A percentile compares a stretch with the other conserved stretches of the same genome.
These are phyloP conservation scores for Microhierax caerulescens DNA, from an alignment of 2,797 vertebrate species.

Conservation along the genomic window DNA sequence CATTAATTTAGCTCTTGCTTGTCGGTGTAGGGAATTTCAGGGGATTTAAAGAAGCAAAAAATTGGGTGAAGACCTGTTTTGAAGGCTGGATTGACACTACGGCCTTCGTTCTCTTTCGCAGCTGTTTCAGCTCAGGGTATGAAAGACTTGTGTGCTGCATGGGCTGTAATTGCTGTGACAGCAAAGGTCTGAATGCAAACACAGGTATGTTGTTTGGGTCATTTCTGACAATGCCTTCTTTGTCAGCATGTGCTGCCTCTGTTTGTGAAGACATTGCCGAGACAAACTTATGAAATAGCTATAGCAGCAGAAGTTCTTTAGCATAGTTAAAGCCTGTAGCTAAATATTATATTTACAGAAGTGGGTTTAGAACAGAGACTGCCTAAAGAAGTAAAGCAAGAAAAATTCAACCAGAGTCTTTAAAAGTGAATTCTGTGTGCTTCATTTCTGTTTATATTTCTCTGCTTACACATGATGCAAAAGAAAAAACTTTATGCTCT, in stretches of 20 bases:
- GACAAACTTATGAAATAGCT: neutral
- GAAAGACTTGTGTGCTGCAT: neutral
- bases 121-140: neutral
- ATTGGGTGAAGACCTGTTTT: neutral
- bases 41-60: neutral
- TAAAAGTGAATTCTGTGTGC: neutral
- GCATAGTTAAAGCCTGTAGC: neutral
- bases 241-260: neutral
- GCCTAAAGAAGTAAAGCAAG: neutral
- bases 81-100: neutral
- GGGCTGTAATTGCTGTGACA: neutral
- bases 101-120: neutral
- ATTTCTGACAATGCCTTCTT: neutral
- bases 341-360: neutral
- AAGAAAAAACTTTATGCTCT: neutral
- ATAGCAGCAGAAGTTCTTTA: neutral
- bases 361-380: neutral
- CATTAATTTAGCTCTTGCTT: neutral
- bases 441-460: neutral
- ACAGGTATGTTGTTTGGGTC: constrained; percentile 9
- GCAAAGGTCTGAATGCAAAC: neutral
- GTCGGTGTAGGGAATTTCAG: neutral
- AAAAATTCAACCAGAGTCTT: neutral
- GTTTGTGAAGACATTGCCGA: neutral
- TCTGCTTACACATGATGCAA: neutral